Percentiles rank a stretch among this genome's conserved stretches.
These are phyloP conservation scores for Drosophila busckii DNA, from an alignment of 1,140 invertebrate species.

Conservation along the genomic window DNA sequence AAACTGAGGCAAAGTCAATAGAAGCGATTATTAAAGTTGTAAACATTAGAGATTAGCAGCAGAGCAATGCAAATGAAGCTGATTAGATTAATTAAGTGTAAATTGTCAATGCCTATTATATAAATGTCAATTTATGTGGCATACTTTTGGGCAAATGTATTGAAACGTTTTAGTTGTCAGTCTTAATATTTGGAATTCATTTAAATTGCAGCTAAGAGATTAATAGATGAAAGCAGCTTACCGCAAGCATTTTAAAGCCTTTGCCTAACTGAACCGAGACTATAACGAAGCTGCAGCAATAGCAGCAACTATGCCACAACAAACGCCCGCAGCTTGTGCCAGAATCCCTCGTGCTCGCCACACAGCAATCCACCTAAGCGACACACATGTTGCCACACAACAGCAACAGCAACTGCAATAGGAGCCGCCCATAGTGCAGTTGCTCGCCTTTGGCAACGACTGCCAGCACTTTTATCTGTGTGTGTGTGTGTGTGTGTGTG, in stretches of 20 bases:
- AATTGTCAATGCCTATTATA: too few species aligned
- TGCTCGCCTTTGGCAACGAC: conserved; percentile 48
- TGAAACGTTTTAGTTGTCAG: too few species aligned
- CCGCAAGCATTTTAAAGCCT: too few species aligned
- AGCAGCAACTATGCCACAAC: conserved; percentile 12
- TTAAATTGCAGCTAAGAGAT: neutral
- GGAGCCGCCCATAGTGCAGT: conserved; percentile 40
- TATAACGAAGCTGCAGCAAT: conserved; percentile 15
- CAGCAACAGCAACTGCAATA: conserved; percentile 19
- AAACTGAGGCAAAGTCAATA: too few species aligned
- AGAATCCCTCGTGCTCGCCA: conserved; percentile 21
- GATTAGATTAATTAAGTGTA: too few species aligned
- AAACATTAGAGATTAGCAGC: conserved; percentile 65
- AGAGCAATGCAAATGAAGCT: too few species aligned
- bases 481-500: conserved; percentile 10
- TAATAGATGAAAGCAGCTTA: neutral
- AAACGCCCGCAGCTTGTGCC: conserved; percentile 28
- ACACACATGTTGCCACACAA: conserved; percentile 30
- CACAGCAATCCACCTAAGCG: conserved; percentile 38
- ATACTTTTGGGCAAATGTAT: conserved; percentile 13
- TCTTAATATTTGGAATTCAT: too few species aligned
- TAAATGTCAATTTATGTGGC: conserved; percentile 8
- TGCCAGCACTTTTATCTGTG: conserved; percentile 34
- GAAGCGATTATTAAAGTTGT: too few species aligned
- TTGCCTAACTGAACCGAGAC: too few species aligned